Evolutionary conservation across 2,888 invertebrate genomes (phyloP), one percentile per base, ranked within the genome.

Genomic region (Agriopis marginaria): DNA sequence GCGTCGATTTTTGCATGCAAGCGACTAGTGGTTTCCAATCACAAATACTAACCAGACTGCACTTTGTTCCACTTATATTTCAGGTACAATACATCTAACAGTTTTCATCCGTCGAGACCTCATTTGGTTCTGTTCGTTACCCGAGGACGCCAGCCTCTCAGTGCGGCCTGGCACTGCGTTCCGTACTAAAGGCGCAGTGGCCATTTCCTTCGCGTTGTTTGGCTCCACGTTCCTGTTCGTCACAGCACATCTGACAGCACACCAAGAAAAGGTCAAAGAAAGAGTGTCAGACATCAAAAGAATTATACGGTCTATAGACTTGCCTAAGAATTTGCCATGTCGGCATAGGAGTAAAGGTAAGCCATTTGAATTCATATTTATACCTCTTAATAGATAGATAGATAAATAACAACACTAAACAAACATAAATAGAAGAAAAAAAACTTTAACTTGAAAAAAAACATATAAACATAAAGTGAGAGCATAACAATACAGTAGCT

Each of bases 161-260:
- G 98, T 98, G 0, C 95, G 99, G 77, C 97, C 98, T 0, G 98
- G 98, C 0, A 97, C 98, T 8, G 98, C 98, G 0, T 98, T 98
- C 86, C 95, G 97, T 70, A 98, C 99, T 40, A 99, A 99, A 93
- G 99, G 99, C 6, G 99, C 99, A 0, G 97, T 99, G 0, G 99
- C 98, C 0, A 96, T 99, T 80, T 97, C 97, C 5, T 98, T 99
- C 82, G 97, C 97, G 76, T 92, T 99, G 5, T 99, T 99, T 85
- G 99, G 99, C 12, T 98, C 99, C 0, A 98, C 98, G 11, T 98
- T 99, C 89, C 95, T 99, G 7, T 99, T 99, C 85, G 97, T 99
- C 6, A 99, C 98, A 54, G 98, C 98, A 23, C 99, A 99, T 94
- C 95, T 99, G 75, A 98, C 98, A 0, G 98, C 99, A 0, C 98